phyloP scores from a whole-genome alignment of 1,140 invertebrate species.

The Antheraea mylitta region DNA sequence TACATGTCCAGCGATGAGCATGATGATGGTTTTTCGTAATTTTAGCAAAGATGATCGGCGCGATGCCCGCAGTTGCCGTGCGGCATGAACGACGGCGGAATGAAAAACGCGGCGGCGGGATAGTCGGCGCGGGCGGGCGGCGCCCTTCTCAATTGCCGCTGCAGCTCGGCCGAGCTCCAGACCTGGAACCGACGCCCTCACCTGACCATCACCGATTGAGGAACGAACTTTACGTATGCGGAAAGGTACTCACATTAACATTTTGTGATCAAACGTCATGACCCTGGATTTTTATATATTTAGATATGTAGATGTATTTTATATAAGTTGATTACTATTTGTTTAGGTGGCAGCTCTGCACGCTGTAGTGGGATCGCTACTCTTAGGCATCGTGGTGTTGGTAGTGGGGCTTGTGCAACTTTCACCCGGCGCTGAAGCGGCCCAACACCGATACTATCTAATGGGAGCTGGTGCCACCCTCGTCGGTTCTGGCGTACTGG shows the following conservation, averaged over 20 bases:
- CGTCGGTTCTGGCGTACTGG: slow-evolving; percentile 78
- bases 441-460: slow-evolving; percentile 85
- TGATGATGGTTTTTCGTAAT: neutral
- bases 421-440: slow-evolving; percentile 88
- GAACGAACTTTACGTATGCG: slow-evolving; percentile 84
- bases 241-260: slow-evolving; percentile 80
- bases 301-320: too few relatives aligned
- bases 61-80: slow-evolving; percentile 91
- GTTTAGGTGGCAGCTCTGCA: slow-evolving; percentile 85
- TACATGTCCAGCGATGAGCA: neutral
- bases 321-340: too few relatives aligned
- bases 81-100: slow-evolving; percentile 88
- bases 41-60: slow-evolving; percentile 87
- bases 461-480: slow-evolving; percentile 83
- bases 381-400: slow-evolving; percentile 87
- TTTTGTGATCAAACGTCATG: too few relatives aligned
- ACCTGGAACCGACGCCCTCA: slow-evolving; percentile 80
- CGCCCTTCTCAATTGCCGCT: slow-evolving; percentile 83
- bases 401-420: slow-evolving; percentile 90
- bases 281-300: too few relatives aligned
- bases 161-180: slow-evolving; percentile 81
- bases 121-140: slow-evolving; percentile 50
- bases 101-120: slow-evolving; percentile 80
- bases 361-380: slow-evolving; percentile 85
- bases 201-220: slow-evolving; percentile 79